Evolutionary conservation across 2,888 invertebrate species (phyloP).

Genomic region (Pogonocherus hispidulus): DNA sequence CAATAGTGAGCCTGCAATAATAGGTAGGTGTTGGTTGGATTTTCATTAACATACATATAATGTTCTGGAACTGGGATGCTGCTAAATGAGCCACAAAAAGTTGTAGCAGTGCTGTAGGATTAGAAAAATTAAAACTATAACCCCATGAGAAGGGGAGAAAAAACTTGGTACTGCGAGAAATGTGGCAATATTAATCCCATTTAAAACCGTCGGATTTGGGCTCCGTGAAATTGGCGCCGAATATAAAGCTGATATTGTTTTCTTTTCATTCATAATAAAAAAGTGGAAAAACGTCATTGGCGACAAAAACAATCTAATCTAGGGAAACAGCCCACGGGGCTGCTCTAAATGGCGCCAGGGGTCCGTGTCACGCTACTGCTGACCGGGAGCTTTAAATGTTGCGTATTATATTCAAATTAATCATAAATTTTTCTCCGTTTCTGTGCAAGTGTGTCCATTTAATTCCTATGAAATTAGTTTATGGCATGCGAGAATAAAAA

Average conservation of each 20-base stretch:
- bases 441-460: neutral
- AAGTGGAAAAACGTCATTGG: neutral
- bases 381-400: neutral
- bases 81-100: neutral
- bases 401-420: neutral
- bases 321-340: neutral
- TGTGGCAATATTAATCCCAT: neutral
- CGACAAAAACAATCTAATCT: neutral
- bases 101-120: neutral
- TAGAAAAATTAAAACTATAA: neutral
- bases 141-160: neutral
- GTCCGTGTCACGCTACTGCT: neutral
- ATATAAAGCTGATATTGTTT: neutral
- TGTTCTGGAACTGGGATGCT: neutral
- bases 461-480: neutral
- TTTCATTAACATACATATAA: no score
- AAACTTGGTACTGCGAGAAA: neutral
- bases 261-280: neutral
- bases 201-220: neutral
- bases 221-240: neutral
- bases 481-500: no score
- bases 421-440: neutral
- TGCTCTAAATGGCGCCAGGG: neutral
- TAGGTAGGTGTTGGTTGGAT: no score
- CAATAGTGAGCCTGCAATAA: no score